Conservation (phyloP, 2,888 invertebrate genomes). For the Lasius fuliginosus region DNA sequence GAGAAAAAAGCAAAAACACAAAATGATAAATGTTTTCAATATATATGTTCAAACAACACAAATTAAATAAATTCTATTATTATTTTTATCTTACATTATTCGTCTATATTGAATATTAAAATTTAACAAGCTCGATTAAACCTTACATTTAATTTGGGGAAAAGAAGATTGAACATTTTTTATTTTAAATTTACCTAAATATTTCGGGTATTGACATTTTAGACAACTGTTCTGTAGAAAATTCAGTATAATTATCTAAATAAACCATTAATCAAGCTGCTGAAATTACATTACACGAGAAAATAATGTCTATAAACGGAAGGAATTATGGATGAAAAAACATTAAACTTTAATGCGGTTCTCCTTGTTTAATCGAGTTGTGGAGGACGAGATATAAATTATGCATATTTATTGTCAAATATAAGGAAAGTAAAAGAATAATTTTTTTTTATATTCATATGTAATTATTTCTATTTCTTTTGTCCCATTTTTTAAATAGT, state of each 20-base stretch:
- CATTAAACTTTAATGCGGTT: background rate
- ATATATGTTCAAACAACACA: background rate
- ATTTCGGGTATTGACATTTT: constrained; percentile 1
- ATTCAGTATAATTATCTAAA: background rate
- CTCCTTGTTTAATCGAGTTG: background rate
- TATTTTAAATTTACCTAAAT: background rate
- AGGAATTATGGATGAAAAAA: background rate
- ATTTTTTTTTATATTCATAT: background rate
- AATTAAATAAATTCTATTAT: background rate
- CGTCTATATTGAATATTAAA: background rate
- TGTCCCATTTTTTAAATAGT: background rate
- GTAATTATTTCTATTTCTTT: background rate
- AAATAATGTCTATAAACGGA: background rate
- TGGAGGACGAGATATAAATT: background rate
- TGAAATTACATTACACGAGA: background rate
- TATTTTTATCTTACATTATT: background rate
- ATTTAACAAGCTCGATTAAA: background rate
- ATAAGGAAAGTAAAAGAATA: background rate
- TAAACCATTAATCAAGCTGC: background rate
- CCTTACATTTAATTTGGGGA: background rate
- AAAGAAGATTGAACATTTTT: background rate
- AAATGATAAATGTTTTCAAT: background rate
- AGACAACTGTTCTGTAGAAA: background rate
- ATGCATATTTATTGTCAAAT: background rate
- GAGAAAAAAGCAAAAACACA: background rate